Conservation (phyloP, 2,888 invertebrate genomes). For the Drosophila nigricruria region DNA sequence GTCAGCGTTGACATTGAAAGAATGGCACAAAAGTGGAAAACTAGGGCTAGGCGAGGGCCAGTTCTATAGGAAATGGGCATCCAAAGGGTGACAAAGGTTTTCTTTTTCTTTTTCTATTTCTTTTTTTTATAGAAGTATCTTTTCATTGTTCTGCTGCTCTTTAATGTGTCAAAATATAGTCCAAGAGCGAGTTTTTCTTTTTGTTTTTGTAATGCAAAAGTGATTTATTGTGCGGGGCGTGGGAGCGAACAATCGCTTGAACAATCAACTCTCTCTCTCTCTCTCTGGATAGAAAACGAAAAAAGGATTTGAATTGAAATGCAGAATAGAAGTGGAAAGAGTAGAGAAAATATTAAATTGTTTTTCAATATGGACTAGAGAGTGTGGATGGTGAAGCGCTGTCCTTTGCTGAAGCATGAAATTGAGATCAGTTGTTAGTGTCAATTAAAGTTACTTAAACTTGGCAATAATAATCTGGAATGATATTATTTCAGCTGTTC, state of each 20-base stretch:
- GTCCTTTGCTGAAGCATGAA: not conserved
- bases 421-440: too few species aligned
- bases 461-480: too few species aligned
- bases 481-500: too few species aligned
- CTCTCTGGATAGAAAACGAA: not conserved
- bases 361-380: constrained; percentile 1
- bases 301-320: constrained; percentile 31
- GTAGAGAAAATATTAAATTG: not conserved
- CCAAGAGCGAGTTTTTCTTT: constrained; percentile 45
- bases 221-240: constrained; percentile 77
- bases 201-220: constrained; percentile 65
- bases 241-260: constrained; percentile 48
- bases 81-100: constrained; percentile 13
- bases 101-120: too few species aligned
- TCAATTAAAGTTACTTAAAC: too few species aligned
- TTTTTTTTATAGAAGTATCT: not conserved
- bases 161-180: constrained; percentile 80
- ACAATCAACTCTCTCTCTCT: constrained; percentile 6
- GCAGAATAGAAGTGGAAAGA: not conserved
- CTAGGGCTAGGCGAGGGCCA: not conserved
- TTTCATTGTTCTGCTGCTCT: constrained; percentile 66
- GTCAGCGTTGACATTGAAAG: constrained; percentile 76
- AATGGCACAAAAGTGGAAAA: constrained; percentile 31
- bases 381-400: not conserved
- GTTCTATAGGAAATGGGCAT: constrained; percentile 13